A percentile compares a stretch with the other conserved stretches of the same genome.
phyloP scores from a whole-genome alignment of 2,113 vertebrate species.

The Drymodes brunneopygia region DNA sequence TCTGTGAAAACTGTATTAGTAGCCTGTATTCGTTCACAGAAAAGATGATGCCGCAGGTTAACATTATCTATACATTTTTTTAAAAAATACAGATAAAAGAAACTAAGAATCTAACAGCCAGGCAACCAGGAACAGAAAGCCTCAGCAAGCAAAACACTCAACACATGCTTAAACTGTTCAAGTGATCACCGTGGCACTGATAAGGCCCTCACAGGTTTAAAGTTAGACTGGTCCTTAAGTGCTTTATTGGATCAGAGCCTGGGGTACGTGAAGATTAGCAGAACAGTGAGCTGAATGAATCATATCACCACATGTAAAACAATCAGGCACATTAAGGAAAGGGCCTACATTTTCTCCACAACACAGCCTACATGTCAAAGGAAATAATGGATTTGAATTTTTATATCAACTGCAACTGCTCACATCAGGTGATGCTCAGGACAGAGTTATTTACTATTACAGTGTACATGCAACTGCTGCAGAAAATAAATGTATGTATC shows the following conservation, averaged over 20 bases:
- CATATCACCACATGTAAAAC: neutral
- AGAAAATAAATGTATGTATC: neutral
- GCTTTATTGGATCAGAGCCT: neutral
- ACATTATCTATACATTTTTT: neutral
- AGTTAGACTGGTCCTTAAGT: neutral
- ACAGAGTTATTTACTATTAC: neutral
- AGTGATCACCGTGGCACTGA: neutral
- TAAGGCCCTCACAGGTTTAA: neutral
- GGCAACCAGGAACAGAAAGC: neutral
- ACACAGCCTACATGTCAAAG: neutral
- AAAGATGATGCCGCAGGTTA: neutral
- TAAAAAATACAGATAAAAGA: neutral
- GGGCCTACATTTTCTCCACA: neutral
- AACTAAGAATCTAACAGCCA: neutral
- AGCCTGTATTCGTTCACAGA: neutral
- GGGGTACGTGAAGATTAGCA: neutral
- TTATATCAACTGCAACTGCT: neutral
- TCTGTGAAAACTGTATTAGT: neutral
- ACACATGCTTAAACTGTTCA: neutral
- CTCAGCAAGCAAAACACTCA: constrained; percentile 13
- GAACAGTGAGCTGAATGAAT: neutral
- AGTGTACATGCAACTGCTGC: neutral
- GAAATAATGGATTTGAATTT: neutral
- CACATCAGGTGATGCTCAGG: neutral
- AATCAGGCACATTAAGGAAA: neutral